phyloP scores from a whole-genome alignment of 2,113 vertebrate genomes.

The Ictalurus furcatus region DNA sequence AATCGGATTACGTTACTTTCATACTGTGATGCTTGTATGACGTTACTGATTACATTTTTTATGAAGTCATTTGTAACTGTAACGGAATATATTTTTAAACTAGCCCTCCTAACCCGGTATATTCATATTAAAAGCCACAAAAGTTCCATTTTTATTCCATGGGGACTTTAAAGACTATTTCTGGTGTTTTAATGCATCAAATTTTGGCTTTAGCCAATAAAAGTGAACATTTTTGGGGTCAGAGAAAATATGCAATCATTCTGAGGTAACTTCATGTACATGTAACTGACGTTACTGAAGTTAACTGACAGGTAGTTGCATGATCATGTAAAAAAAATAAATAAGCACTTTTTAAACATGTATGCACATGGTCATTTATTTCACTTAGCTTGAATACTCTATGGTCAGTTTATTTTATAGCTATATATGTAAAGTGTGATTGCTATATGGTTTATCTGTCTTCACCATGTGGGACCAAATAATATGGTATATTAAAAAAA shows the following conservation, averaged over 20 bases:
- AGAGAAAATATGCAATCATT: neutral
- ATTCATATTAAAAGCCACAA: too few species aligned
- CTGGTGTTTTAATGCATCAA: neutral
- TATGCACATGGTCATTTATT: neutral
- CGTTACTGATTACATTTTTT: too few species aligned
- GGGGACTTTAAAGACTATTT: neutral
- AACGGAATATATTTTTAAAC: too few species aligned
- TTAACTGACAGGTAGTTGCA: neutral
- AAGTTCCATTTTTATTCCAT: too few species aligned
- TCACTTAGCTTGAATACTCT: neutral
- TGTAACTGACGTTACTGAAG: neutral
- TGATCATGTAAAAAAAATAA: neutral
- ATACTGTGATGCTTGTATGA: too few species aligned
- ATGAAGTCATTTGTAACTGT: too few species aligned
- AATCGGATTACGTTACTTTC: too few species aligned
- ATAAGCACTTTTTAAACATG: neutral
- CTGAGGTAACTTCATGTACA: neutral
- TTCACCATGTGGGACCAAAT: neutral
- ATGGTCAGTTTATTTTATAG: neutral
- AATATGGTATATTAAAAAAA: neutral
- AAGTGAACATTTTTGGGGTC: neutral
- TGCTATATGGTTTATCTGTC: neutral
- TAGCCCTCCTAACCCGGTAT: too few species aligned
- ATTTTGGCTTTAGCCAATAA: neutral
- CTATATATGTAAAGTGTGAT: neutral